Conservation (phyloP, 2,113 vertebrate genomes). For the Strix aluco region DNA sequence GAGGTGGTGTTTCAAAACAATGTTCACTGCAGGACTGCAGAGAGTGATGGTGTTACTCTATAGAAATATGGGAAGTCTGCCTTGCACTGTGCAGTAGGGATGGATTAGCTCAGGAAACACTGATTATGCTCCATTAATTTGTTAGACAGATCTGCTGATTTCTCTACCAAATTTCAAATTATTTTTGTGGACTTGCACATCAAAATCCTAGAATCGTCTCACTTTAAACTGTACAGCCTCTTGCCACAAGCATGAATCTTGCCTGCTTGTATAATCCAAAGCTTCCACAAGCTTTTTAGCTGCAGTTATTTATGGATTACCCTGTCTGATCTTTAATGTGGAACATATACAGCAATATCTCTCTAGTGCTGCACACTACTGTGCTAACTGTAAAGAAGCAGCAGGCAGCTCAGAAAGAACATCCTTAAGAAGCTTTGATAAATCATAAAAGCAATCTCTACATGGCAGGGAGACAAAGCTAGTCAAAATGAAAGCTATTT, state of each 20-base stretch:
- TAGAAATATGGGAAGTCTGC: rapidly evolving
- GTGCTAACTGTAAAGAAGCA: background rate
- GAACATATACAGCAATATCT: background rate
- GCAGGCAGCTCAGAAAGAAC: conserved; percentile 9
- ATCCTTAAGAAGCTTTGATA: conserved; percentile 47
- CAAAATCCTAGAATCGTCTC: background rate
- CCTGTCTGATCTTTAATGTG: conserved; percentile 10
- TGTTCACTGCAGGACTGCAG: background rate
- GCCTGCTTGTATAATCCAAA: background rate
- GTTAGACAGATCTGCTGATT: background rate
- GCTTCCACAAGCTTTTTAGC: background rate
- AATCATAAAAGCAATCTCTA: conserved; percentile 41
- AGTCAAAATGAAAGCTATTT: conserved; percentile 39
- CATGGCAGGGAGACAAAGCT: background rate
- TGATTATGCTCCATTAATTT: background rate
- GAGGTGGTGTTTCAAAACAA: background rate
- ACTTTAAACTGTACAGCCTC: background rate
- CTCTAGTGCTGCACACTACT: background rate
- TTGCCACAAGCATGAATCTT: background rate
- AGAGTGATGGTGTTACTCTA: background rate
- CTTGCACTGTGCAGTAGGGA: background rate
- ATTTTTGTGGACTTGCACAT: background rate
- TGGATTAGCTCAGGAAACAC: background rate
- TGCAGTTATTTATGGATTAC: conserved; percentile 39
- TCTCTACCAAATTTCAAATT: background rate